Conservation (phyloP, 2,113 vertebrate species). For the Odobenus rosmarus region DNA sequence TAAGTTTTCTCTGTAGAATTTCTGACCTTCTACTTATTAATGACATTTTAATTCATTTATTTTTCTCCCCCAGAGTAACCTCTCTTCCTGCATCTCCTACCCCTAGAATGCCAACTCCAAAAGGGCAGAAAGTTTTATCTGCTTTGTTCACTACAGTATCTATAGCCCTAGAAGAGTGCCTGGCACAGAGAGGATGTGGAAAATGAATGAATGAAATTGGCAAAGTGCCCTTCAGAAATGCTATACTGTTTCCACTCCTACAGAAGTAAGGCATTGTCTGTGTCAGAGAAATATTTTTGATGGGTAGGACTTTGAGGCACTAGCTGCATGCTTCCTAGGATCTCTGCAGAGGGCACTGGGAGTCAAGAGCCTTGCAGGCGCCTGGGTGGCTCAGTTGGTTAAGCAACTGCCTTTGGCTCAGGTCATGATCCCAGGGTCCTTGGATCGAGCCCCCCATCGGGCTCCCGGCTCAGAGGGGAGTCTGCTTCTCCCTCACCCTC, state of each 20-base stretch:
- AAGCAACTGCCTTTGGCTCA: neutral
- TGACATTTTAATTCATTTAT: neutral
- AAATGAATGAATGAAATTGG: neutral
- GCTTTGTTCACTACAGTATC: neutral
- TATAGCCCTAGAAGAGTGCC: neutral
- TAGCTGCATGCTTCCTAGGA: neutral
- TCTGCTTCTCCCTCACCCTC: too few relatives aligned
- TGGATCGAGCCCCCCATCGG: too few relatives aligned
- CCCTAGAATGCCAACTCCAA: neutral
- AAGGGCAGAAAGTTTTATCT: neutral
- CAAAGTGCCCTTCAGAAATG: neutral
- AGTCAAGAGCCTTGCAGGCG: neutral
- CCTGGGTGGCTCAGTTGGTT: neutral
- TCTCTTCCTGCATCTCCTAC: neutral
- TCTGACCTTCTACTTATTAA: neutral
- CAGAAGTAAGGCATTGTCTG: neutral
- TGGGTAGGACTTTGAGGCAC: neutral
- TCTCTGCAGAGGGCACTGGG: neutral
- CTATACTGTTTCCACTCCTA: neutral
- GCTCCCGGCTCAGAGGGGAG: too few relatives aligned
- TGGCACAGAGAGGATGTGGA: neutral
- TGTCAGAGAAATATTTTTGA: neutral
- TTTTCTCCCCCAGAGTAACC: neutral
- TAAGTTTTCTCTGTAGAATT: neutral
- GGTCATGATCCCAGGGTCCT: too few relatives aligned